A percentile compares a stretch with the other conserved stretches of the same genome.
phyloP scores from a whole-genome alignment of 2,113 vertebrate species.

The Nibea coibor region DNA sequence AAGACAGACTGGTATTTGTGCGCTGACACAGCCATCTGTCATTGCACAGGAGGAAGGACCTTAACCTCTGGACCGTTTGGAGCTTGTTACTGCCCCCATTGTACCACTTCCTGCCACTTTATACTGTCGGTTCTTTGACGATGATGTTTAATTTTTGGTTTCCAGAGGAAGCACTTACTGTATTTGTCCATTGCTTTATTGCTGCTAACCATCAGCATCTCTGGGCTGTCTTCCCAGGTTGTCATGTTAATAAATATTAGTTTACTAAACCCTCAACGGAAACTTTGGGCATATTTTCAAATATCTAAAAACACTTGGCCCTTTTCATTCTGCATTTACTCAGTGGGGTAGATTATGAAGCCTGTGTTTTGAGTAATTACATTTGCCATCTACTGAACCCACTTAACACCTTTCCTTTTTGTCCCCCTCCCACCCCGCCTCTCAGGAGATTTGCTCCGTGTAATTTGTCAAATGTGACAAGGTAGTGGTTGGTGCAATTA shows the following conservation, averaged over 20 bases:
- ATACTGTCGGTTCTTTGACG: neutral
- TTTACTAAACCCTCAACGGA: constrained; percentile 58
- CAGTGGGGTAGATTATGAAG: neutral
- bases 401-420: constrained; percentile 7
- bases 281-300: constrained; percentile 24
- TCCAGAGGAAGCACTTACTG: constrained; percentile 32
- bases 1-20: neutral
- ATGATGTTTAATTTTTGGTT: constrained; percentile 7
- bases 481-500: constrained; percentile 73
- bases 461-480: constrained; percentile 81
- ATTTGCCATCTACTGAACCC: constrained; percentile 46
- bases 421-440: neutral
- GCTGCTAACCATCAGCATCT: constrained; percentile 69
- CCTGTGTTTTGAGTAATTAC: constrained; percentile 73
- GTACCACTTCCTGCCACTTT: constrained; percentile 37
- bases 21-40: neutral
- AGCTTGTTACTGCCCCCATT: constrained; percentile 27
- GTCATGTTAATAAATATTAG: constrained; percentile 78
- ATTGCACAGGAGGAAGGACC: constrained; percentile 22
- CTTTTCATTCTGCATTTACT: neutral
- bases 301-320: neutral
- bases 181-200: constrained; percentile 58
- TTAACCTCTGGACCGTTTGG: constrained; percentile 4
- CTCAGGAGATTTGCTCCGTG: constrained; percentile 77
- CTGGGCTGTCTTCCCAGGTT: constrained; percentile 54